phyloP scores from a whole-genome alignment of 2,888 invertebrate genomes.

The Volucella bombylans region DNA sequence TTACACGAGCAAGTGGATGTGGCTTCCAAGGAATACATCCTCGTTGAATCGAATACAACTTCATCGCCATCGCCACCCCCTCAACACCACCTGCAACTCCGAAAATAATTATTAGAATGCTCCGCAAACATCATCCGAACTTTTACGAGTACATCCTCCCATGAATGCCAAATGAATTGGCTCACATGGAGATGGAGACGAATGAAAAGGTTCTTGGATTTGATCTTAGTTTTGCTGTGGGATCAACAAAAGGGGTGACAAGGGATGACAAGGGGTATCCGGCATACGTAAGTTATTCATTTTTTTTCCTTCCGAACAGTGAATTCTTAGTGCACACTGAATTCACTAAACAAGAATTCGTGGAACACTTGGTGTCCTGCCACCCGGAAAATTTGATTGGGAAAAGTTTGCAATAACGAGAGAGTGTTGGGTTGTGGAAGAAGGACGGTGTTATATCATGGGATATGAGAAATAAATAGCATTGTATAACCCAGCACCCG shows the following conservation, averaged over 20 bases:
- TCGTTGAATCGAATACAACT: slow-evolving; percentile 29
- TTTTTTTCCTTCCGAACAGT: slow-evolving; percentile 51
- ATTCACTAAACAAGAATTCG: slow-evolving; percentile 73
- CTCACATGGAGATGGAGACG: slow-evolving; percentile 11
- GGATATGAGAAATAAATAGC: no score
- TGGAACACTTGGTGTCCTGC: slow-evolving; percentile 61
- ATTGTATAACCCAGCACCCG: slow-evolving; percentile 3
- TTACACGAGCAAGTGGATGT: background rate
- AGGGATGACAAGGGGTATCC: background rate
- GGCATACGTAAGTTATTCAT: slow-evolving; percentile 59
- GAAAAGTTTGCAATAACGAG: slow-evolving; percentile 55
- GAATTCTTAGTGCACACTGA: slow-evolving; percentile 72
- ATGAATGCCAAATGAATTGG: slow-evolving; percentile 73
- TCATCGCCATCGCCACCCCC: background rate
- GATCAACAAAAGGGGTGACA: slow-evolving; percentile 15
- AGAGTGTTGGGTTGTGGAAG: background rate
- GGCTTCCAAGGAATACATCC: slow-evolving; percentile 41
- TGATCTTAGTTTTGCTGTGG: background rate
- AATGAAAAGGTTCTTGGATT: background rate
- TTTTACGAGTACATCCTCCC: slow-evolving; percentile 60
- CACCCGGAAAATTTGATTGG: slow-evolving; percentile 73
- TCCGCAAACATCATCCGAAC: slow-evolving; percentile 67
- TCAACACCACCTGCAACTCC: slow-evolving; percentile 39
- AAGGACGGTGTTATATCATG: no score
- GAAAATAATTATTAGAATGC: slow-evolving; percentile 73